Conservation (phyloP, 2,888 invertebrate genomes). For the Clostera curtula region DNA sequence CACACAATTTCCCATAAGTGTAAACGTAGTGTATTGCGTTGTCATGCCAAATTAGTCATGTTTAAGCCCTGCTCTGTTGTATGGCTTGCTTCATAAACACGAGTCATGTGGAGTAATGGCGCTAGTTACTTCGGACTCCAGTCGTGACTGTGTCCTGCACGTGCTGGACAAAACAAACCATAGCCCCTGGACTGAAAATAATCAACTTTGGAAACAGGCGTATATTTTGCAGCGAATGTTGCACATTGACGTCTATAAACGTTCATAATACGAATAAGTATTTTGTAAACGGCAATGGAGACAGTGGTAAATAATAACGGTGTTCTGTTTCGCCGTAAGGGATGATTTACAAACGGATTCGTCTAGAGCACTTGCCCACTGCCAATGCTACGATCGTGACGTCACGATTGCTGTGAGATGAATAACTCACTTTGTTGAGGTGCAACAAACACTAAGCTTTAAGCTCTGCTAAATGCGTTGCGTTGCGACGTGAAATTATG, state of each 20-base stretch:
- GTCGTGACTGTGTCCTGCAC: constrained; percentile 44
- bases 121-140: constrained; percentile 26
- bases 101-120: too few relatives aligned
- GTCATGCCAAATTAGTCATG: too few relatives aligned
- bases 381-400: constrained; percentile 40
- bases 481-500: too few relatives aligned
- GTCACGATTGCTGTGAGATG: constrained; percentile 45
- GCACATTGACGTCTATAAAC: constrained; percentile 8
- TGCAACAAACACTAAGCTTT: not conserved
- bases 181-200: constrained; percentile 24
- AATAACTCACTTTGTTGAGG: constrained; percentile 28
- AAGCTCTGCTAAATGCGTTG: too few relatives aligned
- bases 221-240: constrained; percentile 3
- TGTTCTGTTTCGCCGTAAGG: constrained; percentile 33
- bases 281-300: too few relatives aligned
- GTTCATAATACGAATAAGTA: not conserved
- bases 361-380: constrained; percentile 39
- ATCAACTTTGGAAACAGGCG: constrained; percentile 17
- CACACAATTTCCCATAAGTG: too few relatives aligned
- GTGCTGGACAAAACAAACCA: constrained; percentile 42
- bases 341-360: constrained; percentile 45
- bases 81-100: too few relatives aligned
- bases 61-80: too few relatives aligned
- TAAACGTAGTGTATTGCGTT: too few relatives aligned
- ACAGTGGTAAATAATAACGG: too few relatives aligned